Conservation (phyloP, 2,888 invertebrate species). For the Actias luna region DNA sequence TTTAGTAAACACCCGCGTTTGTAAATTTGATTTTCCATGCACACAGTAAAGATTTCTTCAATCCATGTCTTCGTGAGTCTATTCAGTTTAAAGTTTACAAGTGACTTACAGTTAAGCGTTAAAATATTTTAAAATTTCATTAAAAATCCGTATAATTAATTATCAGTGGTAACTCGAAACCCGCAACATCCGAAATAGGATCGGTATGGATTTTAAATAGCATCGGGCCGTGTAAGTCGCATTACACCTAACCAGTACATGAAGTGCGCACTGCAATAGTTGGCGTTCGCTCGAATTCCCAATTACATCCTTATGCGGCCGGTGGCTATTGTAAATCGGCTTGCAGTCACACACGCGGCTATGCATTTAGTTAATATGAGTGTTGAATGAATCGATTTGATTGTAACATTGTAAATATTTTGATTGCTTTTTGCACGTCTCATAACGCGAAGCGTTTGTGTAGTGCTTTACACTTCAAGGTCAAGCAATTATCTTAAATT, state of each 20-base stretch:
- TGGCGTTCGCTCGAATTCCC: constrained; percentile 58
- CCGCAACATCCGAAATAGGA: constrained; percentile 28
- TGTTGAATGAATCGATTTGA: constrained; percentile 2
- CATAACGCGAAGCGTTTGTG: no score
- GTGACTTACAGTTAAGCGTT: not conserved
- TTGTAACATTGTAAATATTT: no score
- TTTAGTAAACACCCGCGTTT: no score
- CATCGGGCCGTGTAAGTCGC: constrained; percentile 44
- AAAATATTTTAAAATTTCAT: not conserved
- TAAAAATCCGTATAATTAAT: constrained; percentile 7
- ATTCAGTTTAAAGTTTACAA: not conserved
- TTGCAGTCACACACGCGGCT: constrained; percentile 7
- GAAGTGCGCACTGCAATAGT: constrained; percentile 41
- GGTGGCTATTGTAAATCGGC: constrained; percentile 25
- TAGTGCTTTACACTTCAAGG: no score
- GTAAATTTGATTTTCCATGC: no score
- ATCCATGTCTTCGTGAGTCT: no score
- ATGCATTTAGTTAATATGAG: constrained; percentile 3
- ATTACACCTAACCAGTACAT: constrained; percentile 40
- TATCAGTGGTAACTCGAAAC: not conserved
- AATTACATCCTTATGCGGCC: constrained; percentile 70
- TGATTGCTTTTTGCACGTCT: no score
- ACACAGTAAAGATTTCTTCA: no score
- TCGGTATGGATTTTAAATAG: constrained; percentile 41
- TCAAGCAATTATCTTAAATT: no score